These are phyloP conservation scores for Stenopsyche tienmushanensis DNA, from an alignment of 1,140 invertebrate species.

Conservation along the genomic window DNA sequence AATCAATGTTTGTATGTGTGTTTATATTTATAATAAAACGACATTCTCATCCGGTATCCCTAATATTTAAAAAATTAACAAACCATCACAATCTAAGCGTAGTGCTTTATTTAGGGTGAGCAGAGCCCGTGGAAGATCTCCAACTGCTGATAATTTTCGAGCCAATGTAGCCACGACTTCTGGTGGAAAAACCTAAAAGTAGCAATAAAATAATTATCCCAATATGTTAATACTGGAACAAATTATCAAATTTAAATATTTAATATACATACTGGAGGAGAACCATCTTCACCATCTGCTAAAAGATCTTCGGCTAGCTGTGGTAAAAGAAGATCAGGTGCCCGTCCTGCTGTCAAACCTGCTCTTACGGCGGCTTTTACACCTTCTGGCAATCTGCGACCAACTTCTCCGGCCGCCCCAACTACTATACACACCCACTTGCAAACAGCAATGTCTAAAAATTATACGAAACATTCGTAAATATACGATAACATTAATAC, in stretches of 20 bases:
- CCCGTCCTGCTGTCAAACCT: constrained; percentile 19
- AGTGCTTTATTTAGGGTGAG: constrained; percentile 60
- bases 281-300: constrained; percentile 30
- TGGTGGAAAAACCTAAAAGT: constrained; percentile 55
- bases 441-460: constrained; percentile 5
- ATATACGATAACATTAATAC: neutral
- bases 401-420: constrained; percentile 29
- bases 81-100: constrained; percentile 52
- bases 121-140: constrained; percentile 60
- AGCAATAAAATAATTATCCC: neutral
- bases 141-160: constrained; percentile 57
- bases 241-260: constrained; percentile 3
- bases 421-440: constrained; percentile 32
- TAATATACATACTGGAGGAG: constrained; percentile 20
- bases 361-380: constrained; percentile 28
- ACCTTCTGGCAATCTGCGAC: constrained; percentile 14
- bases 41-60: neutral
- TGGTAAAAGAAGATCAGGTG: constrained; percentile 32
- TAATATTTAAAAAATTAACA: neutral
- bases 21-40: neutral
- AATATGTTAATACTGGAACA: neutral
- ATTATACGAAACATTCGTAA: neutral
- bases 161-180: constrained; percentile 58
- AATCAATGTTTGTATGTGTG: too few relatives aligned
- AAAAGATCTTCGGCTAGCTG: constrained; percentile 37